Evolutionary conservation across 1,140 invertebrate genomes (phyloP).

Genomic region (Drosophila equinoxialis): DNA sequence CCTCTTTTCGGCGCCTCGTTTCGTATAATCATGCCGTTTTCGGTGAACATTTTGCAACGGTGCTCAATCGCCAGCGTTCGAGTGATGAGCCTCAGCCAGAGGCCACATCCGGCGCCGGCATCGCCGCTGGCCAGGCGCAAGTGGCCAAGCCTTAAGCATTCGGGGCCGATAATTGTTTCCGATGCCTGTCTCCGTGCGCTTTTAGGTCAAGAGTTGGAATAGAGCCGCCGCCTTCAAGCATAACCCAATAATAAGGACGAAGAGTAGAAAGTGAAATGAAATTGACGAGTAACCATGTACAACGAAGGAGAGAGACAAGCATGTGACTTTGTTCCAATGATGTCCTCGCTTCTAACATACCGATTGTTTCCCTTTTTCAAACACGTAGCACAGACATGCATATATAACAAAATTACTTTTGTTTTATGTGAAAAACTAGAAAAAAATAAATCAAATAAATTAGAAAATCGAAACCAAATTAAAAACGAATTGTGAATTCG

Average conservation of each 20-base stretch:
- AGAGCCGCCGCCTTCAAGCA: constrained; percentile 14
- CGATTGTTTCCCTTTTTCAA: neutral
- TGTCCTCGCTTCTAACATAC: neutral
- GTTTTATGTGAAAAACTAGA: neutral
- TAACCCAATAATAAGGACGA: constrained; percentile 43
- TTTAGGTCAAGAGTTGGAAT: constrained; percentile 3
- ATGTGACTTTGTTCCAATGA: neutral
- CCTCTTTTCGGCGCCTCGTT: constrained; percentile 74
- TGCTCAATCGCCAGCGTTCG: constrained; percentile 40
- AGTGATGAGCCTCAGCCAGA: constrained; percentile 11
- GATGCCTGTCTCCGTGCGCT: neutral
- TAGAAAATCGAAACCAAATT: neutral
- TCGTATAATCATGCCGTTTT: constrained; percentile 81
- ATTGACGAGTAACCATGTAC: neutral
- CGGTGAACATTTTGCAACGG: constrained; percentile 70
- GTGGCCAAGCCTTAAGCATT: constrained; percentile 53
- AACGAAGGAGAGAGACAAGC: neutral
- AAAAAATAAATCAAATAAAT: neutral
- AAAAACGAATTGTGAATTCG: neutral
- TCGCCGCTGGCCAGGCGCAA: constrained; percentile 40
- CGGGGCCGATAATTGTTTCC: neutral
- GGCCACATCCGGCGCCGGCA: neutral
- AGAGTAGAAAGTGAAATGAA: neutral
- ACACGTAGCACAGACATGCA: neutral
- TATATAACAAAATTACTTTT: neutral